Percentiles rank a stretch among this genome's conserved stretches.
Evolutionary conservation across 2,113 vertebrate species (phyloP).

Genomic region (Tragelaphus scriptus): DNA sequence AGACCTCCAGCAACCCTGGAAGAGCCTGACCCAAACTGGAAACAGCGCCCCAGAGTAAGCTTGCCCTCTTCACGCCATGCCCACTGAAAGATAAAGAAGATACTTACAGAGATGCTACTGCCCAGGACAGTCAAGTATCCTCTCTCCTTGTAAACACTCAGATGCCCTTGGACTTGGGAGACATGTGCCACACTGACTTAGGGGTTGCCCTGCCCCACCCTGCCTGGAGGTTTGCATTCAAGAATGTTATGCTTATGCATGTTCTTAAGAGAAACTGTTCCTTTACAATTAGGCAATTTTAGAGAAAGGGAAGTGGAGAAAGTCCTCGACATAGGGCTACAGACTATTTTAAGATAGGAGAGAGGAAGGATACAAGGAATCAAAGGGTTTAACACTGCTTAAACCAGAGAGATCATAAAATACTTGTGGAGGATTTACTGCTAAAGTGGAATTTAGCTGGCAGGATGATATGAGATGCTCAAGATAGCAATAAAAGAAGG

Average conservation of each 20-base stretch:
- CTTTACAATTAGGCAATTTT: background rate
- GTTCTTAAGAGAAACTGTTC: background rate
- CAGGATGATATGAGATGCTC: background rate
- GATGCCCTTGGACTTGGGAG: background rate
- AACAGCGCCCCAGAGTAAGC: background rate
- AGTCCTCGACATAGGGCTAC: background rate
- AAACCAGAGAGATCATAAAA: conserved; percentile 22
- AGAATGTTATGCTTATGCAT: background rate
- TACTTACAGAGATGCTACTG: background rate
- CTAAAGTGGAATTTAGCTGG: conserved; percentile 43
- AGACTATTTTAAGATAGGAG: conserved; percentile 59
- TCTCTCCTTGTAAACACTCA: background rate
- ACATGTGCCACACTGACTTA: rapidly evolving
- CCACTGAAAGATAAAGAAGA: background rate
- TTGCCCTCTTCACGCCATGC: background rate
- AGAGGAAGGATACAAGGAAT: conserved; percentile 49
- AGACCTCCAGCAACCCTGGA: background rate
- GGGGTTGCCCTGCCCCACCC: background rate
- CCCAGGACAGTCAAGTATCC: background rate
- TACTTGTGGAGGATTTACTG: conserved; percentile 37
- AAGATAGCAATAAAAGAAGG: background rate
- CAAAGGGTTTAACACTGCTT: conserved; percentile 24
- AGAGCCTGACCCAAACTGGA: background rate
- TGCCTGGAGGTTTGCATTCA: background rate
- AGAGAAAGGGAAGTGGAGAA: background rate